Percentiles rank a stretch among this genome's conserved stretches.
These are phyloP conservation scores for Sycophila texana DNA, from an alignment of 2,888 invertebrate species.

Conservation along the genomic window DNA sequence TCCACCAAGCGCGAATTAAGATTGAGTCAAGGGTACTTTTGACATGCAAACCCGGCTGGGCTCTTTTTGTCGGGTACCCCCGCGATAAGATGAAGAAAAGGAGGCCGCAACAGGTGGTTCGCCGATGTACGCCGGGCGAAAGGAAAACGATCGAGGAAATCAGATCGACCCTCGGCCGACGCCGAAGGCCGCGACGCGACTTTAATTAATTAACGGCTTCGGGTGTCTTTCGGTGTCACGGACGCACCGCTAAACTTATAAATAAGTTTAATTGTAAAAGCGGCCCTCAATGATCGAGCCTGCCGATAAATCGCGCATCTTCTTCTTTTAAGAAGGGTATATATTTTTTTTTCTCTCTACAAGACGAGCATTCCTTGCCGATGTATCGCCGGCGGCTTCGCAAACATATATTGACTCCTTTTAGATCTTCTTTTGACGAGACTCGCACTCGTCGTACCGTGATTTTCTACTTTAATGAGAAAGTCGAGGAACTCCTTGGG, in stretches of 20 bases:
- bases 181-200: background rate
- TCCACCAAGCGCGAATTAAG: no score
- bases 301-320: conserved; percentile 12
- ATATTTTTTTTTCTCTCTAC: background rate
- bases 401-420: no score
- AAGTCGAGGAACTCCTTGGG: no score
- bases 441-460: no score
- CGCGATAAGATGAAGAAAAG: conserved; percentile 2
- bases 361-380: background rate
- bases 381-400: background rate
- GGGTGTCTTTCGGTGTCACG: background rate
- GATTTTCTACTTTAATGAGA: no score
- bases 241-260: conserved; percentile 24
- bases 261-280: conserved; percentile 31
- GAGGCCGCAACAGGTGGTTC: background rate
- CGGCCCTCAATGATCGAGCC: conserved; percentile 10
- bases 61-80: background rate
- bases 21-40: no score
- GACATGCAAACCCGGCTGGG: no score
- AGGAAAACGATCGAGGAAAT: conserved; percentile 31
- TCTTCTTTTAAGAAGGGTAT: background rate
- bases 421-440: background rate
- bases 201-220: conserved; percentile 11
- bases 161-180: conserved; percentile 9
- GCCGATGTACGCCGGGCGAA: background rate